A percentile compares a stretch with the other conserved stretches of the same genome.
phyloP scores from a whole-genome alignment of 2,113 vertebrate genomes.

The Lepisosteus oculatus region DNA sequence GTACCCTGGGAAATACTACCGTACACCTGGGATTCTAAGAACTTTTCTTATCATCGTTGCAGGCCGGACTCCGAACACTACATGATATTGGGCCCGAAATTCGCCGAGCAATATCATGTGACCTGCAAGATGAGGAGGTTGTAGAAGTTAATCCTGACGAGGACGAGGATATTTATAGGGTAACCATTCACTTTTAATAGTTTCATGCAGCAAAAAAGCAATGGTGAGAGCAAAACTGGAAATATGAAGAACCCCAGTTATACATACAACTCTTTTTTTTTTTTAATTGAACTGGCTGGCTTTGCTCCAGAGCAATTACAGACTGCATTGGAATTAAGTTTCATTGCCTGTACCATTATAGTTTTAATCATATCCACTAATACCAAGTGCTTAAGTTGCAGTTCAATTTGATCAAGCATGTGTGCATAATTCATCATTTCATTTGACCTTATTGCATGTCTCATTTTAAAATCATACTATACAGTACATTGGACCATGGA shows the following conservation, averaged over 20 bases:
- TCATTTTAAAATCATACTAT: background rate
- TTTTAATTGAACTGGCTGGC: background rate
- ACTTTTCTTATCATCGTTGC: conserved; percentile 82
- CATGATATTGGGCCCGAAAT: conserved; percentile 99
- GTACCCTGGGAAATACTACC: no score
- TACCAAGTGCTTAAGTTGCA: conserved; percentile 32
- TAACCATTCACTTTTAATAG: conserved; percentile 65
- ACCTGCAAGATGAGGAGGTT: conserved; percentile 97
- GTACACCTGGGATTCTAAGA: conserved; percentile 29
- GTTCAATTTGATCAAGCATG: conserved; percentile 43
- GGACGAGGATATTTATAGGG: conserved; percentile 97
- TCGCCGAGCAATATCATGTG: conserved; percentile 97
- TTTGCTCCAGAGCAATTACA: background rate
- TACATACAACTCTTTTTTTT: background rate
- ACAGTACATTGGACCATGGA: no score
- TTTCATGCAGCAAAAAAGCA: conserved; percentile 9
- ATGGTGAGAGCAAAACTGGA: background rate
- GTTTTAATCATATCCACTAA: conserved; percentile 30
- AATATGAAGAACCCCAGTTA: background rate
- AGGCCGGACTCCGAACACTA: conserved; percentile 98
- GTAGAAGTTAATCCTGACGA: conserved; percentile 92
- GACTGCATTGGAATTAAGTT: background rate
- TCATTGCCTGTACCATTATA: conserved; percentile 14
- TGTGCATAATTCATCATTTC: conserved; percentile 46
- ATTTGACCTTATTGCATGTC: conserved; percentile 51